Evolutionary conservation across 2,888 invertebrate species (phyloP), one percentile per base, ranked within the genome.

Genomic region (Tineola bisselliella): DNA sequence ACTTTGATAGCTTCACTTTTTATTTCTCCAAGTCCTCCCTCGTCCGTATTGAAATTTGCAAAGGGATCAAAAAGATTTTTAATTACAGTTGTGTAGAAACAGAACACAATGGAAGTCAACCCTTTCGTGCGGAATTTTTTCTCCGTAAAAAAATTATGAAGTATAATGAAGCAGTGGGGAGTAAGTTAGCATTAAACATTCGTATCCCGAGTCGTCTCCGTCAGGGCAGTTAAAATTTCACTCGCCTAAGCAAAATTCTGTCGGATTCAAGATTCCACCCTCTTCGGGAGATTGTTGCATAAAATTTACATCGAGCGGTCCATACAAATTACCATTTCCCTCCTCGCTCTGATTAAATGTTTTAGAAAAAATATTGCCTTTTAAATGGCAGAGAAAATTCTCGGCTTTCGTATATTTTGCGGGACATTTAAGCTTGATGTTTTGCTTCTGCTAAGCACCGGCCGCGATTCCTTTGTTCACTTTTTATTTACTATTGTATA

Each of bases 331-430:
- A 84, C 83, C 84, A 84, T 86, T 84, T 81, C 83, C 79, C 82
- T 81, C 83, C 84, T 84, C 84, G 81, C 83, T 83, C 83, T 86
- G 86, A 87, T 87, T 87, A 86, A 86, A 87, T 84, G 86, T 84
- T 84, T 81, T 84, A 87, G 86, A 87, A 87, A 86, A 87, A 84
- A 84, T 84, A 84, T 84, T 84, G 84, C 80, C 77, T 75, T 78
- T 80, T 73, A 83, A 86, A 84, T 83, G 83, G 81, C 77, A 79
- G 76, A 79, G 84, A 83, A 84, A 81, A 82, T 83, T 79, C 78
- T 79, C 76, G 81, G 81, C 82, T 84, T 84, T 81, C 73, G 79
- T 81, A 79, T 84, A 19, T 33, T 58, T 58, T 58, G 58, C 58
- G 58, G 58, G 33, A 58, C 58, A 58, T 58, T 58, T 33, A 58